Base-by-base conservation (phyloP, 2,113 vertebrate genomes). In the Trogon melanurus region DNA sequence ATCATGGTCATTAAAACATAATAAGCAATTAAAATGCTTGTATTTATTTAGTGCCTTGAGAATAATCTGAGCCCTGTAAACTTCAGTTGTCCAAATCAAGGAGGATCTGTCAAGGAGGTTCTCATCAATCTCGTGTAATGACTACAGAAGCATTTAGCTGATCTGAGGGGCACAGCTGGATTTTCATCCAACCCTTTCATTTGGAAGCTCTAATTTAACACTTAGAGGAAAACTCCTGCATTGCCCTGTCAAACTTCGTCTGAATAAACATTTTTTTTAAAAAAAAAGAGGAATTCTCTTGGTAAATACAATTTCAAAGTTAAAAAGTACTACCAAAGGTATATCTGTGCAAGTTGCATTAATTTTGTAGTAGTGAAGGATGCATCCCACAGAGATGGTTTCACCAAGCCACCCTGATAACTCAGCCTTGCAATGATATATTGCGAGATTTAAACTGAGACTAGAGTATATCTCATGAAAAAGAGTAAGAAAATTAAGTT, bases 151-250 rank as follows among this genome's bases (percentile, higher is more conserved):
- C 80, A 92, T 95, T 95, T 96, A 92, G 60, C 79, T 92, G 91
- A 94, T 97, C 94, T 95, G 86, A 96, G 89, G 60, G 57, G 88
- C 95, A 96, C 96, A 97, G 95, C 94, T 97, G 92, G 95, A 95
- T 96, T 95, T 95, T 95, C 79, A 95, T 78, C 86, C 94, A 95
- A 89, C 34, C 72, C 83, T 93, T 96, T 95, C 92, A 86, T 95
- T 96, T 95, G 50, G 90, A 95, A 70, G 64, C 75, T 80, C 92
- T 95, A 94, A 95, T 94, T 96, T 95, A 94, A 76, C 88, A 94
- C 85, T 94, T 93, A 94, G 50, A 94, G 71, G 51, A 86, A 94
- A 92, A 91, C 71, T 95, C 88, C 91, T 71, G 85, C 1, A 21
- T 96, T 78, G 75, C 56, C 90, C 72, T 96, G 95, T 92, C 94